phyloP scores from a whole-genome alignment of 2,797 vertebrate genomes.

The Pseudocheirus occidentalis region DNA sequence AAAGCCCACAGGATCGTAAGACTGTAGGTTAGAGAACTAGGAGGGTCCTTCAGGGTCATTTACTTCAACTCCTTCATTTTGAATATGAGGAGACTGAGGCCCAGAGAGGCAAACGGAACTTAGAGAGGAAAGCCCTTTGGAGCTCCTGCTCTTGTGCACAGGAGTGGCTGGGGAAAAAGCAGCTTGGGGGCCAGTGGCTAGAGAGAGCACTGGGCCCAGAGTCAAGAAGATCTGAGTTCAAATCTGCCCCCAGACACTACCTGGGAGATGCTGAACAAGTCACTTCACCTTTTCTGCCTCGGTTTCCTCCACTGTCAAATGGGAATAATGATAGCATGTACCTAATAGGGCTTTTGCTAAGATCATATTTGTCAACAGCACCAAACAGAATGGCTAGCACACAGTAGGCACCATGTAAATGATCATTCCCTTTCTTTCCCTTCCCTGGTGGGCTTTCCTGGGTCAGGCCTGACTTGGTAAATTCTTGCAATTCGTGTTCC shows the following conservation, averaged over 20 bases:
- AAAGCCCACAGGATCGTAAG: background rate
- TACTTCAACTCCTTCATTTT: background rate
- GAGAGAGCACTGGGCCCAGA: too few species aligned
- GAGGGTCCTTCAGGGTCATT: background rate
- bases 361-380: background rate
- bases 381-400: background rate
- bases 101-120: background rate
- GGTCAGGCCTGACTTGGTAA: too few species aligned
- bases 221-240: background rate
- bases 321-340: background rate
- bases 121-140: background rate
- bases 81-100: background rate
- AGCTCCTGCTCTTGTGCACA: background rate
- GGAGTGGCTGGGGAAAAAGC: background rate
- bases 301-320: background rate
- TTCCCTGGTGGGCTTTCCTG: background rate
- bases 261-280: background rate
- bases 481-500: too few species aligned
- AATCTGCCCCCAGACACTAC: background rate
- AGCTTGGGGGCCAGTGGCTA: background rate
- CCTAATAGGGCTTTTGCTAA: too few species aligned
- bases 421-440: background rate
- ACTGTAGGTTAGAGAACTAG: background rate
- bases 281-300: background rate
- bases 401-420: background rate